phyloP scores from a whole-genome alignment of 1,140 invertebrate genomes.

The Hylyphantes graminicola region DNA sequence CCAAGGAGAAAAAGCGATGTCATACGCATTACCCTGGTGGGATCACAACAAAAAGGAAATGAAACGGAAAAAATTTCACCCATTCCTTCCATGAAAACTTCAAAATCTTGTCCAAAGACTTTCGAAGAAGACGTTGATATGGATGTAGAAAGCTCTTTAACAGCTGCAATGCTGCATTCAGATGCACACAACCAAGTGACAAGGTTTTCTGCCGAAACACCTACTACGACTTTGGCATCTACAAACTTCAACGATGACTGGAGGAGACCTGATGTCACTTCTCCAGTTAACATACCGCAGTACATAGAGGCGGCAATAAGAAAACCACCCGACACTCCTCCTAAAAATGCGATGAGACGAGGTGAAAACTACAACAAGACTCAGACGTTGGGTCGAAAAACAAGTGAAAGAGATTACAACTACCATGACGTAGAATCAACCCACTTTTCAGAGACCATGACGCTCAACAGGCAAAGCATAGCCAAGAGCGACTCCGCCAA shows the following conservation, averaged over 20 bases:
- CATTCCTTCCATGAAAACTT: slow-evolving; percentile 43
- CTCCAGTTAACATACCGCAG: slow-evolving; percentile 35
- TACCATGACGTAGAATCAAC: slow-evolving; percentile 35
- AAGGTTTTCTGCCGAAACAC: slow-evolving; percentile 50
- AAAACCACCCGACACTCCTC: slow-evolving; percentile 43
- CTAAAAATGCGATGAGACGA: slow-evolving; percentile 21
- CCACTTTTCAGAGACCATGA: slow-evolving; percentile 46
- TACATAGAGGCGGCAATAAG: slow-evolving; percentile 31
- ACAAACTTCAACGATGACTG: slow-evolving; percentile 51
- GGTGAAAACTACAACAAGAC: slow-evolving; percentile 42
- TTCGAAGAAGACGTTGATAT: slow-evolving; percentile 54
- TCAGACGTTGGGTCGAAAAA: slow-evolving; percentile 42
- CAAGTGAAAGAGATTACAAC: slow-evolving; percentile 23
- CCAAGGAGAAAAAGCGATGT: slow-evolving; percentile 53
- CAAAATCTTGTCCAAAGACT: slow-evolving; percentile 75
- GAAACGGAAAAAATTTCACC: slow-evolving; percentile 23
- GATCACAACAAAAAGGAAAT: slow-evolving; percentile 53
- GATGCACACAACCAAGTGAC: slow-evolving; percentile 52
- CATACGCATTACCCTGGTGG: slow-evolving; percentile 55
- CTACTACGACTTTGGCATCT: slow-evolving; percentile 37
- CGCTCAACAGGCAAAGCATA: slow-evolving; percentile 42
- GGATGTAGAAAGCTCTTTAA: slow-evolving; percentile 41
- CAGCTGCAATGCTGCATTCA: slow-evolving; percentile 43
- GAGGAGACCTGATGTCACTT: slow-evolving; percentile 46
- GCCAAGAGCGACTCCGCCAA: slow-evolving; percentile 32